These are phyloP conservation scores for Meandrina meandrites DNA, from an alignment of 92 coral and sea anemone genomes.

Conservation along the genomic window DNA sequence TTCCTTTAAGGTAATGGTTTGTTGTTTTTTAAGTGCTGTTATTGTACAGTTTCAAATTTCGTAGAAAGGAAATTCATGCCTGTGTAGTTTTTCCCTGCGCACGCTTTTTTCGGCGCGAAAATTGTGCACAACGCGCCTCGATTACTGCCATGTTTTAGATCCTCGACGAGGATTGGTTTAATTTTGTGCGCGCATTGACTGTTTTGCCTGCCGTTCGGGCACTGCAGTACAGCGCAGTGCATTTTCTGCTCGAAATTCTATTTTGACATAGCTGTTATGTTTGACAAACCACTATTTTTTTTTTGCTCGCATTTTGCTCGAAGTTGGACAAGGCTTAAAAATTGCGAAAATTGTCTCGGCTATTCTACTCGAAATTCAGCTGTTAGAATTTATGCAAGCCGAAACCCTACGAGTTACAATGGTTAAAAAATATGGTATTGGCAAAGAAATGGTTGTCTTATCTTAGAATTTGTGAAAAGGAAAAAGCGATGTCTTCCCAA, in stretches of 20 bases:
- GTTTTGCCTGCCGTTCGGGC: neutral
- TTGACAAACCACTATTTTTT: no score
- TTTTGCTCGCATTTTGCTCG: no score
- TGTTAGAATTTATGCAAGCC: neutral
- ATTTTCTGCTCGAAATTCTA: neutral
- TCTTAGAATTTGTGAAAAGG: neutral
- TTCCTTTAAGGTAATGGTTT: slow-evolving; percentile 62
- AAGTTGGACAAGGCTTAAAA: neutral
- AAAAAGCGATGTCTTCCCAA: neutral
- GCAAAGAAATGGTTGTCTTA: neutral
- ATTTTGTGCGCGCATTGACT: neutral
- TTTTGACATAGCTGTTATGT: neutral
- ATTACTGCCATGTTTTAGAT: neutral
- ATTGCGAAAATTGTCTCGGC: neutral
- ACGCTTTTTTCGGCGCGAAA: slow-evolving; percentile 5
- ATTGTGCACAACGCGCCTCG: neutral
- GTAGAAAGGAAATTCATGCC: neutral
- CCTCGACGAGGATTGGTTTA: neutral
- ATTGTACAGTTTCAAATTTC: slow-evolving; percentile 4
- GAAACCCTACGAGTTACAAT: neutral
- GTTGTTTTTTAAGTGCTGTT: slow-evolving; percentile 26
- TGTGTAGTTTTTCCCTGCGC: neutral
- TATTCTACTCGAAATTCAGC: neutral
- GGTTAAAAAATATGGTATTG: neutral
- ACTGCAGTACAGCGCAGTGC: neutral